Base-by-base conservation (phyloP, 2,888 invertebrate genomes). In the Apamea sordens region DNA sequence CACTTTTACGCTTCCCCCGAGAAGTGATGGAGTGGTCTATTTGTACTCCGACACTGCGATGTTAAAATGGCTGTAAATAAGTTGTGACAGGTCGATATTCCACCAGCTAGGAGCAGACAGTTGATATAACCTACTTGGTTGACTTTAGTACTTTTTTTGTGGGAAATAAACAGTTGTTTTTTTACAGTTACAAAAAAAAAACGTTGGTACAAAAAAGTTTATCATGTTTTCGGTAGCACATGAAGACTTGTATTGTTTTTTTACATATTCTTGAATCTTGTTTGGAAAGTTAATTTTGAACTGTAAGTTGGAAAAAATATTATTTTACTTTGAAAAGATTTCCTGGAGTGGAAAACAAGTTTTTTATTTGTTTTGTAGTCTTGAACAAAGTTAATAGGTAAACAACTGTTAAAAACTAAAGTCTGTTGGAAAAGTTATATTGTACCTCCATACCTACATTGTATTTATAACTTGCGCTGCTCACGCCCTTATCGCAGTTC, bases 51-150 rank as follows among this genome's bases (percentile, higher is more conserved):
- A 61, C 70, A 71, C 76, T 41, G 69, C 64, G 32, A 71, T 84
- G 76, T 85, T 85, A 79, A 84, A 85, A 87, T 79, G 76, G 59
- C 78, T 73, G 85, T 87, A 76, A 74, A 87, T 87, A 84, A 87
- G 73, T 79, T 79, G 79, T 76, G 84, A 79, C 87, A 79, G 79
- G 71, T 84, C 70, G 76, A 79, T 84, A 84, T 74, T 67, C 61
- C 44, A 70, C 28, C 8, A 73, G 36, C 50, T 64, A 44, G 24
- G 47, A 71, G 61, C 28, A 64, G 68, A 63, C 50, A 76, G 28
- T 64, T 71, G 13, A 28, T 72, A 77, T 47, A 72, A 53, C 63
- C 32, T 76, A 63, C 79, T 78, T 79, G 67, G 53, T 18, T 41
- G 59, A 68, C n/a, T 80, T 71, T 18, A 15, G 36, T 65, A 72